These are phyloP conservation scores for Encarsia formosa DNA, from an alignment of 2,888 invertebrate species.

Conservation along the genomic window DNA sequence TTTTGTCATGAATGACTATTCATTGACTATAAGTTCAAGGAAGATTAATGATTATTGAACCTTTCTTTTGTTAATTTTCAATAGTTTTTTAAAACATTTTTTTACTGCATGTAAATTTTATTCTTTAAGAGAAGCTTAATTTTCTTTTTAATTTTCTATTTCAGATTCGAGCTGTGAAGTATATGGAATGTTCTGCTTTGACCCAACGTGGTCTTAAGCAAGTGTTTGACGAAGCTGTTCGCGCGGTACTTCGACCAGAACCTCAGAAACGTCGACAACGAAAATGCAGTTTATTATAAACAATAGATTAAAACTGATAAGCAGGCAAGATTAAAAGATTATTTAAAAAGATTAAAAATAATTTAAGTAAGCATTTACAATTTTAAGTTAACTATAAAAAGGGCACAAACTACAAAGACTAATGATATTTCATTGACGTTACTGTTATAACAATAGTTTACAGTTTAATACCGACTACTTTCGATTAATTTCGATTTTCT, in stretches of 20 bases:
- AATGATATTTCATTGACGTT: constrained; percentile 22
- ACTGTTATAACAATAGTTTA: constrained; percentile 24
- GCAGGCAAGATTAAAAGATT: constrained; percentile 21
- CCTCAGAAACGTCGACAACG: constrained; percentile 92
- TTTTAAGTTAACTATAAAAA: constrained; percentile 20
- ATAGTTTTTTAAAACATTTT: too few relatives aligned
- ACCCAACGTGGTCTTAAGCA: constrained; percentile 96
- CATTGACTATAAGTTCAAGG: too few relatives aligned
- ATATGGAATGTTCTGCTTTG: constrained; percentile 98
- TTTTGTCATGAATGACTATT: background rate
- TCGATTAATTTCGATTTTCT: constrained; percentile 19
- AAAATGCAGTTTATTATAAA: constrained; percentile 61
- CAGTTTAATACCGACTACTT: constrained; percentile 18
- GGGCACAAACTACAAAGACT: constrained; percentile 25
- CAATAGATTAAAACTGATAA: background rate
- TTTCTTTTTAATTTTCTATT: background rate
- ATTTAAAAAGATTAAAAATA: constrained; percentile 13
- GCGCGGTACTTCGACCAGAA: constrained; percentile 95
- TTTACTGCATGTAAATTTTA: background rate
- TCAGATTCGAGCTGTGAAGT: constrained; percentile 91
- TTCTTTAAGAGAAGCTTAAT: constrained; percentile 1
- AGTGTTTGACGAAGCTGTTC: constrained; percentile 98
- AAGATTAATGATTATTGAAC: too few relatives aligned
- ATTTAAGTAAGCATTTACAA: constrained; percentile 22
- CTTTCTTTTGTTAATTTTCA: too few relatives aligned